Evolutionary conservation across 2,797 vertebrate species (phyloP).

Genomic region (Novumbra hubbsi): DNA sequence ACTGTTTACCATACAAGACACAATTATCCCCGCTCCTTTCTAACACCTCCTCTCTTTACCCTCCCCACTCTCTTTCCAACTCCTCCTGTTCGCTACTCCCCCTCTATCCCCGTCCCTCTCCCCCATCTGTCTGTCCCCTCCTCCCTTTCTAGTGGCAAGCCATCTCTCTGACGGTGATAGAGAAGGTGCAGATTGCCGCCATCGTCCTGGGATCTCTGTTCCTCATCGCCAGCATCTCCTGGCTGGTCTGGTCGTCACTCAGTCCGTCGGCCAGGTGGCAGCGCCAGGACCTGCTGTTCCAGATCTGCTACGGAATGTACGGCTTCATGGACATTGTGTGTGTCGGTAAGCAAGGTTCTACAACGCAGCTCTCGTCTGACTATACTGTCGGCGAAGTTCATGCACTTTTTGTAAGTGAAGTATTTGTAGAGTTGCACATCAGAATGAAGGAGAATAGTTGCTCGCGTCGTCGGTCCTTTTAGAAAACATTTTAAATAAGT

Average conservation of each 20-base stretch:
- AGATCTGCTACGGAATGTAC: constrained; percentile 92
- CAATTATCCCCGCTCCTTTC: neutral
- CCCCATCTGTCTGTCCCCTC: neutral
- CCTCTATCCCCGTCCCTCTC: neutral
- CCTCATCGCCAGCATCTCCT: constrained; percentile 86
- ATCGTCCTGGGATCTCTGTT: constrained; percentile 86
- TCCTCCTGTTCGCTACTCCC: neutral
- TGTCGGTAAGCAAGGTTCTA: constrained; percentile 75
- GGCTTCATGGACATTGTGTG: constrained; percentile 91
- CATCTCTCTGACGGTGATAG: constrained; percentile 86
- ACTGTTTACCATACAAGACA: neutral
- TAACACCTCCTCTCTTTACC: neutral
- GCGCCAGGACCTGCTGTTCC: constrained; percentile 86
- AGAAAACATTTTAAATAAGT: too few relatives aligned
- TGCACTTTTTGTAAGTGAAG: neutral
- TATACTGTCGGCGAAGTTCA: neutral
- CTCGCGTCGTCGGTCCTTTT: neutral
- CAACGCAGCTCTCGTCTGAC: neutral
- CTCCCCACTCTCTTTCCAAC: neutral
- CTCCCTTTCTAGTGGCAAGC: constrained; percentile 79
- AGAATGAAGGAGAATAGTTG: neutral
- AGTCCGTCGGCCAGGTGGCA: constrained; percentile 89
- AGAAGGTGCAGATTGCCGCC: constrained; percentile 88
- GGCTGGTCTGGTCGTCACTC: constrained; percentile 88
- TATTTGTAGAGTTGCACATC: neutral